phyloP scores from a whole-genome alignment of 2,888 invertebrate genomes.

The Chydorus sphaericus region DNA sequence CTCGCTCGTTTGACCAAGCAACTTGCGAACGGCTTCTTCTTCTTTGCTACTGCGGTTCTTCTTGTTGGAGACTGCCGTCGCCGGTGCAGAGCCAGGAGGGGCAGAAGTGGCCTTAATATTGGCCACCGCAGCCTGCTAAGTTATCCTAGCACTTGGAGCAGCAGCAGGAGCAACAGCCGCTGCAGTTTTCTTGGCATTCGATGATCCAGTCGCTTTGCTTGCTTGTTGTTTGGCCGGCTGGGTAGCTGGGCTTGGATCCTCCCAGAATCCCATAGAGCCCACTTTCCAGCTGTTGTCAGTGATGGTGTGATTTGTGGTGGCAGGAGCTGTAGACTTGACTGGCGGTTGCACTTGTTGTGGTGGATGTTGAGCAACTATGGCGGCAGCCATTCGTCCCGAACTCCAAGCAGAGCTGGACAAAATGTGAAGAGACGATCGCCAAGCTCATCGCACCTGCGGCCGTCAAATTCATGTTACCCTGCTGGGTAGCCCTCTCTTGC shows the following conservation, averaged over 20 bases:
- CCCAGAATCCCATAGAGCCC: slow-evolving; percentile 39
- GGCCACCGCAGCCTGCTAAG: no score
- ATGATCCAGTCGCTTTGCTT: slow-evolving; percentile 19
- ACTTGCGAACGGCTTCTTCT: slow-evolving; percentile 41
- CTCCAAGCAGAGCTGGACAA: slow-evolving; percentile 1
- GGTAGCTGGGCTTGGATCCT: slow-evolving; percentile 34
- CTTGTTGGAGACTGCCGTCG: slow-evolving; percentile 30
- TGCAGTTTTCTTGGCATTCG: not conserved
- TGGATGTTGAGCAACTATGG: not conserved
- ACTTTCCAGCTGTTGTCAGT: slow-evolving; percentile 5
- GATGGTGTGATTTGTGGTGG: slow-evolving; percentile 9
- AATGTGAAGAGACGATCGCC: not conserved
- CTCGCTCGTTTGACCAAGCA: slow-evolving; percentile 42
- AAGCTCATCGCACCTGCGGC: slow-evolving; percentile 20
- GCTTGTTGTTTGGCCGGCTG: slow-evolving; percentile 20
- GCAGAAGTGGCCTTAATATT: not conserved
- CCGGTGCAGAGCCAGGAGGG: slow-evolving; percentile 54
- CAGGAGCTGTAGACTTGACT: slow-evolving; percentile 5
- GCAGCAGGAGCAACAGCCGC: not conserved
- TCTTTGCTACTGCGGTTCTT: slow-evolving; percentile 40
- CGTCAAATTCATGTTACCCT: slow-evolving; percentile 19
- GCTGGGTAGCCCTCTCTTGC: slow-evolving; percentile 37
- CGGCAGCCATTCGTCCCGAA: not conserved
- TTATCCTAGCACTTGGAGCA: no score
- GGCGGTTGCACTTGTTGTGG: slow-evolving; percentile 8